Base-by-base conservation (phyloP, 2,797 vertebrate species). In the Morelia viridis region DNA sequence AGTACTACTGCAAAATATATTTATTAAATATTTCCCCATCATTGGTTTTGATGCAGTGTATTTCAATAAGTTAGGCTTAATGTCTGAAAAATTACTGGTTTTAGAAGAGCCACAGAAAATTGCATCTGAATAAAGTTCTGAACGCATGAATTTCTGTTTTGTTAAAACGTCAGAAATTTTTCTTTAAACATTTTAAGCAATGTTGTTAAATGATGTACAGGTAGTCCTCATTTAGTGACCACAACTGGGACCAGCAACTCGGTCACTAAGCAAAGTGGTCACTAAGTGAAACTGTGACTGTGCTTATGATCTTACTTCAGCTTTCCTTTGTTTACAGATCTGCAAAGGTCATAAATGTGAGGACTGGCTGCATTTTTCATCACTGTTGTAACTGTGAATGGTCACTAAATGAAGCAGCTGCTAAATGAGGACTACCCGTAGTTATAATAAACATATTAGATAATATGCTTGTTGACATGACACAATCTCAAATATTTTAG, bases 91-190 rank as follows among this genome's bases (percentile, higher is more conserved):
- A 62, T 8, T 19, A n/a, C 31, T 68, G 26, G 80, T 26, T 85
- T 41, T 68, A 46, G 8, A 60, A 28, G 58, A 61, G n/a, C 35
- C 53, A 50, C 17, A 92, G 92, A 46, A 92, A 53, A 89, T 10
- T 87, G 9, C 28, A 93, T 7, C 1, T 28, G 22, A 89, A 83
- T 91, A 2, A 92, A 94, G 41, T 46, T 89, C 12, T 90, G 13
- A 64, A 15, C 0, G 2, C 1, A 94, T 46, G 3, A 22, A 6
- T 87, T 60, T 12, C 35, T 26, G 56, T 57, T 11, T 53, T 12
- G 11, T 85, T 56, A 64, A 85, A 85, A 50, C 35, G 46, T 31
- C 9, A 31, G 46, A 11, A 50, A 2, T 13, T 56, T 61, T 12
- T 61, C 53, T 58, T 35, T 12, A 35, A 76, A 35, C 9, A 57